Evolutionary conservation across 2,797 vertebrate species (phyloP), one percentile per base, ranked within the genome.

Genomic region (Sciurus vulgaris): DNA sequence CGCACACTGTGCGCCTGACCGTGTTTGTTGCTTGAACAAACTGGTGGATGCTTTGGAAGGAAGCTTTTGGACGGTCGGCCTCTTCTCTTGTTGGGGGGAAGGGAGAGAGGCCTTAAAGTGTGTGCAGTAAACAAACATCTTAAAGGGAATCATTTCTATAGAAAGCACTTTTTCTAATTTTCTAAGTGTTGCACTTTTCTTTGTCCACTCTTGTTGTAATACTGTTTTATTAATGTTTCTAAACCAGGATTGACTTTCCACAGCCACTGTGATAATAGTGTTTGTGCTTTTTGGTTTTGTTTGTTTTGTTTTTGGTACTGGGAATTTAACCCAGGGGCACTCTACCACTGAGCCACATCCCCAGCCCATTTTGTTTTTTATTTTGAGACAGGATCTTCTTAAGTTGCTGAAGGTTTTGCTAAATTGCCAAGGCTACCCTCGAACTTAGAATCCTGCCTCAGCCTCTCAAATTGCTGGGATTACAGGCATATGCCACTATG

Each of bases 161-260:
- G 86, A 73, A 76, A 90, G 76, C 35, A 93, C 41, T 86, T 95
- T 97, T 93, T 38, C 79, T 95, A 54, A 84, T 92, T 96, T 97
- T 95, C 79, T 85, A 90, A 41, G 26, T 63, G 72, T 44, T 59
- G 15, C 18, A 61, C 61, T 93, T 89, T 94, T 72, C 78, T 87
- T 30, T 4, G n/a, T 47, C 12, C 7, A 13, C 9, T 90, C 7
- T 35, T 86, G n/a, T 85, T 18, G 24, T 38, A 72, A 12, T 38
- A 24, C 38, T 78, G 30, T 85, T 70, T 65, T 83, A 20, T 70
- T 86, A 78, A 28, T 81, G 38, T 96, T 89, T 97, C n/a, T 95
- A 61, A 84, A 30, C 26, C 30, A 49, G 47, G 74, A 51, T 61
- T 79, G 63, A 22, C 26, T 85, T 96, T 86, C 65, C 54, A 33